Percentiles rank a stretch among this genome's conserved stretches.
These are phyloP conservation scores for Empidonax alnorum DNA, from an alignment of 2,113 vertebrate species.

Conservation along the genomic window DNA sequence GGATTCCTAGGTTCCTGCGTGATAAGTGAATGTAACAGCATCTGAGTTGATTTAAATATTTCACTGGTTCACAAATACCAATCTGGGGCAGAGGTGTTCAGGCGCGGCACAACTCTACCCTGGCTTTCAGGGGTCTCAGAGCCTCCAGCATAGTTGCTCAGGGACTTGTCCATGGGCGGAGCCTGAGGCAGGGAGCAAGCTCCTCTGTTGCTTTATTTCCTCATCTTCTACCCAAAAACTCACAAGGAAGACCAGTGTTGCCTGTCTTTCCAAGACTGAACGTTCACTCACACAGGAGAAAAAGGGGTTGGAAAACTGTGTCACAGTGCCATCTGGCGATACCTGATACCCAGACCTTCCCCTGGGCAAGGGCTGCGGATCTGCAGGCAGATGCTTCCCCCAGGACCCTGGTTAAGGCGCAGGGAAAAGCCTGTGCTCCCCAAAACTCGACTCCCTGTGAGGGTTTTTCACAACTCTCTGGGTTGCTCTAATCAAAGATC, in stretches of 20 bases:
- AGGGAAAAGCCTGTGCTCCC: neutral
- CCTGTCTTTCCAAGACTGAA: slow-evolving; percentile 35
- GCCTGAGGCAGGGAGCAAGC: neutral
- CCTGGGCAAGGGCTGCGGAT: neutral
- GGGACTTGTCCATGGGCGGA: neutral
- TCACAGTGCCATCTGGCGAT: slow-evolving; percentile 70
- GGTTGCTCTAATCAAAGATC: neutral
- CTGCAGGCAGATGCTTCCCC: neutral
- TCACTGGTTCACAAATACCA: neutral
- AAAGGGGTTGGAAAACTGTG: slow-evolving; percentile 29
- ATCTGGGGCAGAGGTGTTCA: neutral
- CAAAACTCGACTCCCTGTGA: neutral
- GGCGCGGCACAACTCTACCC: fast-evolving
- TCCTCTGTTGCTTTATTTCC: neutral
- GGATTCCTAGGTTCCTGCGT: neutral
- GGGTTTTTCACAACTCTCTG: neutral
- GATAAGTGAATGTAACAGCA: neutral
- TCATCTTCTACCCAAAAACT: neutral
- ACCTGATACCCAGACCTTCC: neutral
- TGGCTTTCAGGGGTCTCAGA: fast-evolving
- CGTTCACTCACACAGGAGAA: neutral
- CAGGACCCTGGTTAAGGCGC: neutral
- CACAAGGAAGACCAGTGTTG: neutral
- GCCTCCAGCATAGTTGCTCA: neutral
- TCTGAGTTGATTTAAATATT: neutral